Evolutionary conservation across 2,888 invertebrate genomes (phyloP).

Genomic region (Tipula lateralis): DNA sequence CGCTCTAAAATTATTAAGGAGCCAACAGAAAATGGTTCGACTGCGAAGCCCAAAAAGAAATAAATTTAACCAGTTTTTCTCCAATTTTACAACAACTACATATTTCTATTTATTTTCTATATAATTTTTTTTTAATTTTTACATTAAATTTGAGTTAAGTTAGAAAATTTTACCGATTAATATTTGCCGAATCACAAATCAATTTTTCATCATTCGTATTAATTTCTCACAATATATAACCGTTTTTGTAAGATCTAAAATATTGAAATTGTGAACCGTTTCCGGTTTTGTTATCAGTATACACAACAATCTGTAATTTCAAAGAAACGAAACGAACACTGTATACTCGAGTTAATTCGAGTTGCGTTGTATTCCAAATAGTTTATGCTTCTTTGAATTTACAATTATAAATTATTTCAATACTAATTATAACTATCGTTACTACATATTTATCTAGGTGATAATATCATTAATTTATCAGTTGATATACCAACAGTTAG

Average conservation of each 20-base stretch:
- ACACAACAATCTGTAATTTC: neutral
- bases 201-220: neutral
- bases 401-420: neutral
- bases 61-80: constrained; percentile 29
- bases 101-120: constrained; percentile 16
- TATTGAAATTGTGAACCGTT: neutral
- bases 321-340: neutral
- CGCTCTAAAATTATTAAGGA: constrained; percentile 75
- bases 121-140: neutral
- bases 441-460: neutral
- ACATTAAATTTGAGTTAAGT: constrained; percentile 20
- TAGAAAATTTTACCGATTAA: neutral
- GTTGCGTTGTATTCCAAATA: neutral
- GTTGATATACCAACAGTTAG: neutral
- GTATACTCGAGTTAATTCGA: neutral
- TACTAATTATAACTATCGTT: neutral
- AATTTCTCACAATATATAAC: neutral
- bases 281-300: neutral
- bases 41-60: constrained; percentile 33
- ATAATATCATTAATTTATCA: neutral
- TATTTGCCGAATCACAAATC: neutral
- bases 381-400: neutral
- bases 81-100: neutral
- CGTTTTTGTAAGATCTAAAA: no score
- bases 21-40: constrained; percentile 33